A percentile compares a stretch with the other conserved stretches of the same genome.
Conservation (phyloP, 2,888 invertebrate species). For the Lissonota sp. region DNA sequence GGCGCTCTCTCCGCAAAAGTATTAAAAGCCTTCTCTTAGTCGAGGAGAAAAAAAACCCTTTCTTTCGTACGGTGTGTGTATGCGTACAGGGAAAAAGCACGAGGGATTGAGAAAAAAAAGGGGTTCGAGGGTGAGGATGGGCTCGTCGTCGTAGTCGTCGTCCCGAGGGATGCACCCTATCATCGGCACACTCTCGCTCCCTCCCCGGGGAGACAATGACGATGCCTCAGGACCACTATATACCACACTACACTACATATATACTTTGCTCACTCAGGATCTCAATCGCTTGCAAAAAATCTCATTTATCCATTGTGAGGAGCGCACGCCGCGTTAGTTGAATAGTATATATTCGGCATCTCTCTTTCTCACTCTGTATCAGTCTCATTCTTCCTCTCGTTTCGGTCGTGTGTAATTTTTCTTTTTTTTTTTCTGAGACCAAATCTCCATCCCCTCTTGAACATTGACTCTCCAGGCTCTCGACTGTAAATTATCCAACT, state of each 20-base stretch:
- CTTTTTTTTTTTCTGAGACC: constrained; percentile 3
- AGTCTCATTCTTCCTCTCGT: neutral
- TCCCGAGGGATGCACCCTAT: constrained; percentile 81
- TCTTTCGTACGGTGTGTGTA: constrained; percentile 72
- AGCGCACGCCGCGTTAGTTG: constrained; percentile 70
- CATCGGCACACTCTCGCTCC: constrained; percentile 77
- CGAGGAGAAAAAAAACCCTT: constrained; percentile 73
- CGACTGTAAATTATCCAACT: neutral
- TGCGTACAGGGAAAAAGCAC: neutral
- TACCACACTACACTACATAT: constrained; percentile 27
- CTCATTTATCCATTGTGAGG: constrained; percentile 82
- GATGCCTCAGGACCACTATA: constrained; percentile 68
- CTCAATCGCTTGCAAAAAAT: constrained; percentile 83
- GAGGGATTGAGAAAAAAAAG: constrained; percentile 28
- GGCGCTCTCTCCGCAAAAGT: constrained; percentile 74
- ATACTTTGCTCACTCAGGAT: constrained; percentile 70
- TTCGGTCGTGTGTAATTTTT: neutral
- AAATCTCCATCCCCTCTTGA: neutral
- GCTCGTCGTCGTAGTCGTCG: constrained; percentile 57
- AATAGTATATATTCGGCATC: constrained; percentile 42
- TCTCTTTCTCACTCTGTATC: constrained; percentile 13
- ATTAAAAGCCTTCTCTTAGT: constrained; percentile 81
- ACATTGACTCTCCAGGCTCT: neutral
- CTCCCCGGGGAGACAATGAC: constrained; percentile 80
- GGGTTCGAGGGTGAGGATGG: constrained; percentile 35